Percentiles rank a stretch among this genome's conserved stretches.
Conservation (phyloP, 2,888 invertebrate genomes). For the Allygus modestus region DNA sequence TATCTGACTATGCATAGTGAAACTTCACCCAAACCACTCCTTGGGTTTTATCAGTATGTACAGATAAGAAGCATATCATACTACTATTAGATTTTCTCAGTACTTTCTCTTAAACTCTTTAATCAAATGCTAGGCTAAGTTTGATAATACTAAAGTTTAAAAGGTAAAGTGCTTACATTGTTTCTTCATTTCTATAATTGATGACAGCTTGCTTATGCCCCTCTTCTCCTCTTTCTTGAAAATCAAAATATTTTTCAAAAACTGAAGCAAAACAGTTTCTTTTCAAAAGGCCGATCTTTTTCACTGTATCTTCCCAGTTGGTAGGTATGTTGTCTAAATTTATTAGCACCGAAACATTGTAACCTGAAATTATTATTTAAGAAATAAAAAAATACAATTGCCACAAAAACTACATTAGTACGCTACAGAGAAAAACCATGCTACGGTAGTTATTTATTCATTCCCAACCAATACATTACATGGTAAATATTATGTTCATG, state of each 20-base stretch:
- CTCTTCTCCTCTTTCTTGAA: constrained; percentile 95
- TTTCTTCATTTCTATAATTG: constrained; percentile 99
- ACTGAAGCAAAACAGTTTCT: constrained; percentile 99
- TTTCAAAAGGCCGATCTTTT: constrained; percentile 95
- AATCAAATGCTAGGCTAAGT: neutral
- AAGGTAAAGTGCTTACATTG: constrained; percentile 84
- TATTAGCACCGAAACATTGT: constrained; percentile 95
- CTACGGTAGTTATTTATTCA: too few species aligned
- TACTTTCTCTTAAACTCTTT: neutral
- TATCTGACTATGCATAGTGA: constrained; percentile 10
- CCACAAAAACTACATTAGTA: neutral
- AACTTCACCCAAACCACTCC: neutral
- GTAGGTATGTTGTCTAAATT: constrained; percentile 95
- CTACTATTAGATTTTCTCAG: neutral
- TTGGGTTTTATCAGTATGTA: neutral
- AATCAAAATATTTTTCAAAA: constrained; percentile 99
- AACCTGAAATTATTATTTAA: constrained; percentile 79
- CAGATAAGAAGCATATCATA: neutral
- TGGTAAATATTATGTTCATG: too few species aligned
- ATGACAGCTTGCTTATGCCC: constrained; percentile 97
- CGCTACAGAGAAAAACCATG: too few species aligned
- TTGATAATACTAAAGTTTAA: too few species aligned
- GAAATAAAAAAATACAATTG: neutral
- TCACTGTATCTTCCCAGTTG: constrained; percentile 93
- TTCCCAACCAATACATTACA: too few species aligned